Evolutionary conservation across 1,140 invertebrate genomes (phyloP).

Genomic region (Orchesella cincta): DNA sequence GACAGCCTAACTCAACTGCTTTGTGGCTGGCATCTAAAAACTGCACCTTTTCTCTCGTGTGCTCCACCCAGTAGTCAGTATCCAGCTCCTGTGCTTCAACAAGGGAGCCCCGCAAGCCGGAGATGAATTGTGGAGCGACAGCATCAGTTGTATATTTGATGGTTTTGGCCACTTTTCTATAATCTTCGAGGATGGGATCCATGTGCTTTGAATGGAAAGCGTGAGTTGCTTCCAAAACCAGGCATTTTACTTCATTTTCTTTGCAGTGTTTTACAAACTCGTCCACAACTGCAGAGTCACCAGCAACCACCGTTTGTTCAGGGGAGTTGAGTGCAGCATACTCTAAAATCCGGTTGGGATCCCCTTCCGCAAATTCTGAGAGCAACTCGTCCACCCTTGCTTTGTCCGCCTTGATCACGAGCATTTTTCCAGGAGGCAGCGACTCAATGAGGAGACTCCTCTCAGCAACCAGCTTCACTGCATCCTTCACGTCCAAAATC

Average conservation of each 20-base stretch:
- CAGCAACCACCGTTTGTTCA: slow-evolving; percentile 3
- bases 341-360: neutral
- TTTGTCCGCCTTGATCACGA: slow-evolving; percentile 16
- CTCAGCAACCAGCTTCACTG: slow-evolving; percentile 27
- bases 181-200: slow-evolving; percentile 7
- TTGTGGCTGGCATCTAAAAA: too few relatives aligned
- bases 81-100: too few relatives aligned
- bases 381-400: neutral
- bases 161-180: neutral
- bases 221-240: neutral
- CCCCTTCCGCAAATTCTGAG: neutral
- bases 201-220: slow-evolving; percentile 10
- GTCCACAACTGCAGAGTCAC: neutral
- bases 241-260: neutral
- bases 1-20: too few relatives aligned
- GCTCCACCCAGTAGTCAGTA: too few relatives aligned
- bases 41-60: too few relatives aligned
- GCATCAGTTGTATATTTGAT: too few relatives aligned
- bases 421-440: slow-evolving; percentile 37
- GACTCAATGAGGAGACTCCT: slow-evolving; percentile 35
- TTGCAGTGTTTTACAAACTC: neutral
- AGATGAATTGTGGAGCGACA: too few relatives aligned
- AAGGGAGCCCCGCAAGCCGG: too few relatives aligned
- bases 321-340: slow-evolving; percentile 34
- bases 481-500: slow-evolving; percentile 35